These are phyloP conservation scores for Sciurus niger DNA, from an alignment of 2,113 vertebrate genomes.

Conservation along the genomic window DNA sequence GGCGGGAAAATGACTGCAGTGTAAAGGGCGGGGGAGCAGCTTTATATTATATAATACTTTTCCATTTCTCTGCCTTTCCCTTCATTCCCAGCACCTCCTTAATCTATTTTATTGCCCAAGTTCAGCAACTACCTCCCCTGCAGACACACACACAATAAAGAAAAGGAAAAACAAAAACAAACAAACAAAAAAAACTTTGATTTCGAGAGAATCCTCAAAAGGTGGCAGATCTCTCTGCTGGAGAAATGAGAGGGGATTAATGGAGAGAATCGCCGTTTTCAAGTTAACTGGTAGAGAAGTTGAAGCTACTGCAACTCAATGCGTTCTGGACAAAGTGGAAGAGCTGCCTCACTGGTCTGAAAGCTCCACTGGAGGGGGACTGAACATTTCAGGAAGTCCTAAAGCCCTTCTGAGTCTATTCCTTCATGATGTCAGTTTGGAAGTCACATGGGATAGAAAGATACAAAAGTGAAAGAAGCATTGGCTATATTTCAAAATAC, in stretches of 20 bases:
- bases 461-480: neutral
- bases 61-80: neutral
- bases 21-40: too few relatives aligned
- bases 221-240: neutral
- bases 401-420: neutral
- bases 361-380: neutral
- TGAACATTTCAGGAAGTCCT: neutral
- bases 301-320: neutral
- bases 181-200: neutral
- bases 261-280: neutral
- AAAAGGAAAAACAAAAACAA: too few relatives aligned
- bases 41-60: too few relatives aligned
- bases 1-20: too few relatives aligned
- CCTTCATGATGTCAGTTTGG: neutral
- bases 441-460: neutral
- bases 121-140: neutral
- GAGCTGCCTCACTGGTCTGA: neutral
- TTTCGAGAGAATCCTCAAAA: neutral
- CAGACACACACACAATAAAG: neutral
- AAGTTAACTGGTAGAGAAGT: slow-evolving; percentile 5
- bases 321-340: neutral
- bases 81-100: neutral
- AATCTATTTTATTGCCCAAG: neutral
- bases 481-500: neutral
- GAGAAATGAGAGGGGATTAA: neutral